Base-by-base conservation (phyloP, 2,113 vertebrate genomes). In the Pituophis catenifer region DNA sequence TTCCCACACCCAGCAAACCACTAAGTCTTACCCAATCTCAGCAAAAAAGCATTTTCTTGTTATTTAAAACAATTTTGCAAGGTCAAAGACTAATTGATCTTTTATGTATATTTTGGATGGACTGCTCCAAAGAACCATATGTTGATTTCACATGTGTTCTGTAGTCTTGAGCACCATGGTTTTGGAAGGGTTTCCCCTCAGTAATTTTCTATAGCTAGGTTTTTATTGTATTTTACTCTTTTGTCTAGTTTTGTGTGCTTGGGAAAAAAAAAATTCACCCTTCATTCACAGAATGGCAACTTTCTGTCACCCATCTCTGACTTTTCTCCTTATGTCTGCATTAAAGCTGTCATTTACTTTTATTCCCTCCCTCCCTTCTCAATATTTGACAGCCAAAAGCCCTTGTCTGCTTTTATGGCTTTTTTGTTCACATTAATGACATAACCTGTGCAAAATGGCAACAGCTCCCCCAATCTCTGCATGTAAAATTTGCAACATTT, bases 401-500 rank as follows among this genome's bases (percentile, higher is more conserved):
- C 96, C 97, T 97, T 97, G 94, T 96, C 95, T 19, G 97, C 98
- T 98, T 98, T 98, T 97, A 98, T 98, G 96, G 97, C 96, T 98
- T 98, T 59, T 98, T 98, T 98, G 97, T 98, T 96, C 97, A 93
- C 97, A 98, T 98, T 98, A 81, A 98, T 98, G 98, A 98, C 98
- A 98, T 98, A 98, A 98, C 98, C 97, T 98, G 98, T 88, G 98
- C 98, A 98, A 98, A 98, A 98, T 98, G 97, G 97, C 98, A 97
- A 93, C 96, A 96, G 98, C 97, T 98, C 97, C 97, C 86, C 97
- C 97, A 97, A 95, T 98, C 97, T 98, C 98, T 96, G 98, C 98
- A 97, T 98, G 97, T 98, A 98, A 98, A 98, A 99, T 99, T 98
- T 98, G 98, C 98, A 98, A 98, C 98, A 98, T 98, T 98, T 99